Evolutionary conservation across 2,888 invertebrate species (phyloP), one percentile per base, ranked within the genome.

Genomic region (Drosophila infuscata): DNA sequence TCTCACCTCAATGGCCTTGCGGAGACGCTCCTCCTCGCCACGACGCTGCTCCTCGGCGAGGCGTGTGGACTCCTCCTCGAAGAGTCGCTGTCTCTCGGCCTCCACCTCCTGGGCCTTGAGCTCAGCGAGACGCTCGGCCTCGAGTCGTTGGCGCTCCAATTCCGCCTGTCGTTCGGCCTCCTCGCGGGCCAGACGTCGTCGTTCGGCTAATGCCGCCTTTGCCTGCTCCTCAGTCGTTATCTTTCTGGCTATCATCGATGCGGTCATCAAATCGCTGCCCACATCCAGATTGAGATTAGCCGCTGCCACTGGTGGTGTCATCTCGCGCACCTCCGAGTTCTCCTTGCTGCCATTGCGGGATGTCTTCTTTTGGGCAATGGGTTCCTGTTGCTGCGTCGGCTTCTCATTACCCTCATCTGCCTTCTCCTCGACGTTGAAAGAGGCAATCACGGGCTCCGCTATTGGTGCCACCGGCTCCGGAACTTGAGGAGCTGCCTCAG

Each of bases 221-320:
- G 98, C 98, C 92, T 98, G 96, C 92, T 97, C 98, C 93, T 98
- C 98, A 3, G 98, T 98, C 12, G 96, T 97, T 81, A 98, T 97
- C 81, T 96, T 94, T 92, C 95, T 96, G 15, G 95, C 94, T 71
- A 95, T 95, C 94, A 96, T 95, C 41, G 96, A 96, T 54, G 96
- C 95, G 81, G 94, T 92, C 92, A 93, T 93, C 68, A 90, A 69
- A 79, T 93, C 93, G 49, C 83, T 91, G 36, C 72, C 64, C 17
- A 32, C 66, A 29, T 54, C 72, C 25, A 69, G 72, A 49, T 36
- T 58, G 29, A 68, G 66, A 32, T 62, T 74, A 35, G 83, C 38
- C 49, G 25, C 25, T 25, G 46, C 46, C 8, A 25, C 8, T 46
- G 90, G 85, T 15, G 91, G 87, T 30, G 88, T 88, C 51, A 92